Evolutionary conservation across 2,888 invertebrate species (phyloP), one percentile per base, ranked within the genome.

Genomic region (Idaea biselata): DNA sequence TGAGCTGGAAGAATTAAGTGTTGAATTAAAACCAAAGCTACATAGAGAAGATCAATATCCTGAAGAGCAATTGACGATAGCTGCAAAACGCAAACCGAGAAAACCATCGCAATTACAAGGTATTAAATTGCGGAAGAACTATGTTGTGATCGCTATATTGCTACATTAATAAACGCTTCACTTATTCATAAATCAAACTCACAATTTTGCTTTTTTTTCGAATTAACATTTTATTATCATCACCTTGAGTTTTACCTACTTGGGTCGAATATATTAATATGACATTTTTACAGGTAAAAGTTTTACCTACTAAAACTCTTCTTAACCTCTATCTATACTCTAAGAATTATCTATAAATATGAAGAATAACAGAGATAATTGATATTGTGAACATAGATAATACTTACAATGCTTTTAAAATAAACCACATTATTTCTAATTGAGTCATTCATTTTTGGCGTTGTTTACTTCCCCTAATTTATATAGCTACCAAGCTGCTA

Each of bases 1-100:
- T 75, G 94, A 94, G 85, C 84, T 94, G 59, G 94, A 94, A 81
- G 94, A 94, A 76, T 84, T 95, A 16, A 93, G 94, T 74, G 80
- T 95, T 31, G 94, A 93, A 65, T 78, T 94, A 18, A 94, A 93
- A 75, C 93, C 91, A 18, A 91, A 87, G 66, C 82, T 80, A 75
- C 76, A 84, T 64, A 80, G 80, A 58, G 80, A 85, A 67, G 88
- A 93, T 72, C 78, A 86, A 1, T 94, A 91, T 77, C 95, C 94
- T 82, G 96, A 95, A 83, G 95, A 95, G 76, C 93, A 94, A 65
- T 83, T 95, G 54, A 95, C 95, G n/a, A 86, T 96, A 73, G 95
- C 95, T 80, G 89, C 95, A 56, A 95, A 95, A 83, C 91, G 94
- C 69, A 95, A 94, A 82, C 94, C 94, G 74, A 94, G 94, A 63